phyloP scores from a whole-genome alignment of 2,888 invertebrate genomes.

The Melanostoma mellinum region DNA sequence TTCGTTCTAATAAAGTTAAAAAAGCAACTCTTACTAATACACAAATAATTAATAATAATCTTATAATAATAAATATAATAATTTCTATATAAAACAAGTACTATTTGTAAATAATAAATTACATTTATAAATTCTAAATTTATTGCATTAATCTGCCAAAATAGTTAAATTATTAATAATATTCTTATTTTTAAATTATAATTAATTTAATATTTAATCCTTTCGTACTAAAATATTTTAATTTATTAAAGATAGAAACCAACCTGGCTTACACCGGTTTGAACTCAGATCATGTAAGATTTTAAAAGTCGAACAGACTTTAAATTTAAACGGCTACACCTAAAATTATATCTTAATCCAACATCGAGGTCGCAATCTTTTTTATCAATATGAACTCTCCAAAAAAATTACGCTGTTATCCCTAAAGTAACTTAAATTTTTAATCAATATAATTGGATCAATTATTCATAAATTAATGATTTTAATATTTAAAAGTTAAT shows the following conservation, averaged over 20 bases:
- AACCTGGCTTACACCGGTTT: constrained; percentile 93
- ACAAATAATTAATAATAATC: constrained; percentile 84
- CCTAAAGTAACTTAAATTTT: constrained; percentile 90
- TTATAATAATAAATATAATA: constrained; percentile 81
- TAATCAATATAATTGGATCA: constrained; percentile 85
- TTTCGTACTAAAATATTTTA: constrained; percentile 90
- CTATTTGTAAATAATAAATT: constrained; percentile 83
- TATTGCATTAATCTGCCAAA: constrained; percentile 88
- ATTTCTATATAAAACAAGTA: constrained; percentile 83
- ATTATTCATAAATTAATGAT: constrained; percentile 81
- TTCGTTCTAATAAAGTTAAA: constrained; percentile 89
- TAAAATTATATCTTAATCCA: constrained; percentile 89
- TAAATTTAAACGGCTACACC: constrained; percentile 85
- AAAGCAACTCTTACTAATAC: constrained; percentile 87
- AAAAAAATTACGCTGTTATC: constrained; percentile 93
- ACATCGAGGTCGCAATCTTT: constrained; percentile 94
- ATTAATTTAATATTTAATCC: constrained; percentile 85
- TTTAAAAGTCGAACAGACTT: constrained; percentile 92
- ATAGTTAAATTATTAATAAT: constrained; percentile 80
- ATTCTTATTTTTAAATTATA: constrained; percentile 79
- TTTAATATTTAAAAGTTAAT: constrained; percentile 83
- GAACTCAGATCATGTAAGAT: constrained; percentile 94
- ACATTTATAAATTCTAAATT: constrained; percentile 88
- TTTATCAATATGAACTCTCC: constrained; percentile 88
- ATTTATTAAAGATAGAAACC: constrained; percentile 89